phyloP scores from a whole-genome alignment of 2,113 vertebrate species.

The Sprattus sprattus region DNA sequence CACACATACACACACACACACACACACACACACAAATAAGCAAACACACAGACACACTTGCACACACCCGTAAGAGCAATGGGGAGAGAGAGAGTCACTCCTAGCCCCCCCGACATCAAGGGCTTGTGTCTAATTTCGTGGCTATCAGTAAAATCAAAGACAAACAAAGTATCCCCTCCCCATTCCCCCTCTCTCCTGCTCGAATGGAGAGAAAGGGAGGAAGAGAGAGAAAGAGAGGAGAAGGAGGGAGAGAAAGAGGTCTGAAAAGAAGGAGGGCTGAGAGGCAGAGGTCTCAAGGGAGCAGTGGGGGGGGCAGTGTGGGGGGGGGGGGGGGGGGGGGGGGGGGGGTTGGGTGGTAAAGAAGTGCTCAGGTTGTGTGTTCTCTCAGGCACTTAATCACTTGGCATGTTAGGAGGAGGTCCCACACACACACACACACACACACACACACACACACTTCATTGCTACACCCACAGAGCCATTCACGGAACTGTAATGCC shows the following conservation, averaged over 20 bases:
- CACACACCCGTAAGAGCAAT: background rate
- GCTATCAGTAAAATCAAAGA: constrained; percentile 79
- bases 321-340: background rate
- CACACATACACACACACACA: constrained; percentile 30
- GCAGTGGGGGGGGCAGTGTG: constrained; percentile 48
- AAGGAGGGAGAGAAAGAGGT: constrained; percentile 55
- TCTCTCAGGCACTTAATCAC: constrained; percentile 71
- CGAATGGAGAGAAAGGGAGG: constrained; percentile 37
- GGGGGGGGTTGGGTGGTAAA: constrained; percentile 36
- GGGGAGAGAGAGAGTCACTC: background rate
- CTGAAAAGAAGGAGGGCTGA: background rate
- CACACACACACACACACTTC: background rate
- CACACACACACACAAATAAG: background rate
- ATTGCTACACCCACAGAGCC: too few species aligned
- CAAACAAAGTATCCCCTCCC: constrained; percentile 69
- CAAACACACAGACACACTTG: background rate
- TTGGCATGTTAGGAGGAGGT: constrained; percentile 49
- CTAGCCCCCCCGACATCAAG: constrained; percentile 69
- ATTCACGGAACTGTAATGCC: too few species aligned
- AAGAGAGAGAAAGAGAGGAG: constrained; percentile 57
- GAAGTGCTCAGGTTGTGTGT: constrained; percentile 47
- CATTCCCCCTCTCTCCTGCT: constrained; percentile 43
- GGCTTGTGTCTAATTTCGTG: constrained; percentile 76
- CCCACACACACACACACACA: too few species aligned
- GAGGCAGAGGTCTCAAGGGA: background rate